phyloP scores from a whole-genome alignment of 2,113 vertebrate species.

The Notothenia rossii region DNA sequence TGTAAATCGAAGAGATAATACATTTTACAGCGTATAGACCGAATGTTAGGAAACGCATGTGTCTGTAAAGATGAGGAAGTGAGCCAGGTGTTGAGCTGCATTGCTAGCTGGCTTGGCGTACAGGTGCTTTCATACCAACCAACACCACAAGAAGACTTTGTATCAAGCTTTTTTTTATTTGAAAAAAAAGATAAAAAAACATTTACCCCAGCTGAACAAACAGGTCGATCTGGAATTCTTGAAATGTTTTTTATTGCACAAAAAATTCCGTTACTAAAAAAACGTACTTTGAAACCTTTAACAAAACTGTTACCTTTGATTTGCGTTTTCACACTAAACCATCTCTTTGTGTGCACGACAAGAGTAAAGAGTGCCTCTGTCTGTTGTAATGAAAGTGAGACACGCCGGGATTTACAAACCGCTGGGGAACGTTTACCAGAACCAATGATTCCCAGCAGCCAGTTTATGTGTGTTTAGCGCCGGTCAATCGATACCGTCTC shows the following conservation, averaged over 20 bases:
- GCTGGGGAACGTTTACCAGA: conserved; percentile 22
- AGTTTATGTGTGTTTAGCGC: conserved; percentile 49
- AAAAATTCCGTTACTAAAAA: no score
- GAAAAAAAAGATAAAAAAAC: background rate
- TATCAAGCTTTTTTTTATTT: background rate
- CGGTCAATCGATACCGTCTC: conserved; percentile 59
- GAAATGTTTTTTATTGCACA: background rate
- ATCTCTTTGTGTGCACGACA: background rate
- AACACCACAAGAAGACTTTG: background rate
- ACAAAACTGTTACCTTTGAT: background rate
- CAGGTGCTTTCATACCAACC: background rate
- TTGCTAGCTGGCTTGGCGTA: background rate
- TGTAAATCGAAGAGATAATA: no score
- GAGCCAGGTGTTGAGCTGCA: background rate
- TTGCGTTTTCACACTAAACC: background rate
- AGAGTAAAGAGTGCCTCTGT: conserved; percentile 14
- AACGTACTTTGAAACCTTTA: no score
- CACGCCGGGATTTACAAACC: conserved; percentile 43
- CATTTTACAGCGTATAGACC: no score
- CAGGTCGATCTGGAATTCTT: background rate
- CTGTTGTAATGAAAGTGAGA: conserved; percentile 38
- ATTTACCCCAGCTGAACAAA: background rate
- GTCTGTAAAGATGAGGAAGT: background rate
- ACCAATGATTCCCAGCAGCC: conserved; percentile 54
- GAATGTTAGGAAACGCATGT: no score